Evolutionary conservation across 2,113 vertebrate species (phyloP).

Genomic region (Stercorarius parasiticus): DNA sequence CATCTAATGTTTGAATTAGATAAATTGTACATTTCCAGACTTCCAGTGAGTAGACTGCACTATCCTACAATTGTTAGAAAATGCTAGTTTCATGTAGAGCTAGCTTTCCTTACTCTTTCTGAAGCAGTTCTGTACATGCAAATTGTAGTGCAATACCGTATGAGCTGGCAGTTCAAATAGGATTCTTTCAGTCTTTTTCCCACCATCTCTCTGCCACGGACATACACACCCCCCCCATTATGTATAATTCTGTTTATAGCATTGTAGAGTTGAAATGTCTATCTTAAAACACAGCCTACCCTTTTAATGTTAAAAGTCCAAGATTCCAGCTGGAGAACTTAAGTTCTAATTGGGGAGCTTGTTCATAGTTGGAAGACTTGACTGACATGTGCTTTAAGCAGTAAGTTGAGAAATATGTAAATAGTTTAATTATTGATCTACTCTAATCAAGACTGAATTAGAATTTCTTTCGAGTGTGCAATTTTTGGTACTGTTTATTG

Average conservation of each 20-base stretch:
- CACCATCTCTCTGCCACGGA: too few species aligned
- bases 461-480: not conserved
- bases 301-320: not conserved
- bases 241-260: not conserved
- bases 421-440: not conserved
- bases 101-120: not conserved
- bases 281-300: not conserved
- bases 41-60: not conserved
- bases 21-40: not conserved
- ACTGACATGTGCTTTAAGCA: not conserved
- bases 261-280: not conserved
- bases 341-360: not conserved
- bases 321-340: not conserved
- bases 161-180: not conserved
- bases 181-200: not conserved
- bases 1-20: accelerated
- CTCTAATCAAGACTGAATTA: not conserved
- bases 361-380: not conserved
- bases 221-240: accelerated
- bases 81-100: not conserved
- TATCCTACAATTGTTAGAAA: not conserved
- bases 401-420: not conserved
- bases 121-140: not conserved
- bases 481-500: not conserved
- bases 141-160: not conserved